Evolutionary conservation across 2,113 vertebrate genomes (phyloP).

Genomic region (Xenus cinereus): DNA sequence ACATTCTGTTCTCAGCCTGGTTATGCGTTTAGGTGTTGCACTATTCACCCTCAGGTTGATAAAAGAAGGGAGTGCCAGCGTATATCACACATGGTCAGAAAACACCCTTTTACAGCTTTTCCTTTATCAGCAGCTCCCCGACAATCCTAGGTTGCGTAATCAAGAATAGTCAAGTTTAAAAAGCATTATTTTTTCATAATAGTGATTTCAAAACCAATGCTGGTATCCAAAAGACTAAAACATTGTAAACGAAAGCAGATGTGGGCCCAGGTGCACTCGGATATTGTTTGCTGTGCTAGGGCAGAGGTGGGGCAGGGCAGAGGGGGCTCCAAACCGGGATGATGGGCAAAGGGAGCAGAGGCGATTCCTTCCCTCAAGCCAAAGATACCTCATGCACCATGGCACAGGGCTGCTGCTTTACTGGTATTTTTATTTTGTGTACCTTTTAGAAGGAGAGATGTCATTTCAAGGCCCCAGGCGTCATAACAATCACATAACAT

Average conservation of each 20-base stretch:
- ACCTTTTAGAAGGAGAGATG: neutral
- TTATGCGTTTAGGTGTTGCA: neutral
- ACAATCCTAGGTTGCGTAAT: neutral
- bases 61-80: neutral
- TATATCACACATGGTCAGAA: neutral
- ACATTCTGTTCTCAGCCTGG: neutral
- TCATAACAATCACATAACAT: neutral
- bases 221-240: neutral
- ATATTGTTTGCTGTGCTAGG: neutral
- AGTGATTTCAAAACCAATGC: neutral
- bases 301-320: neutral
- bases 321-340: fast-evolving
- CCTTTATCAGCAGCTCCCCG: neutral
- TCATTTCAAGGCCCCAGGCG: neutral
- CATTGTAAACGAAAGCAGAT: neutral
- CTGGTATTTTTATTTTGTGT: neutral
- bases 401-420: neutral
- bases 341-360: fast-evolving
- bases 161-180: neutral
- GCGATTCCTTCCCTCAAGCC: fast-evolving
- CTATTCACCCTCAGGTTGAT: neutral
- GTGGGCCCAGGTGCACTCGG: neutral
- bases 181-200: neutral
- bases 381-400: neutral
- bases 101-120: neutral